phyloP scores from a whole-genome alignment of 2,797 vertebrate genomes.

The Meriones psammophilus region DNA sequence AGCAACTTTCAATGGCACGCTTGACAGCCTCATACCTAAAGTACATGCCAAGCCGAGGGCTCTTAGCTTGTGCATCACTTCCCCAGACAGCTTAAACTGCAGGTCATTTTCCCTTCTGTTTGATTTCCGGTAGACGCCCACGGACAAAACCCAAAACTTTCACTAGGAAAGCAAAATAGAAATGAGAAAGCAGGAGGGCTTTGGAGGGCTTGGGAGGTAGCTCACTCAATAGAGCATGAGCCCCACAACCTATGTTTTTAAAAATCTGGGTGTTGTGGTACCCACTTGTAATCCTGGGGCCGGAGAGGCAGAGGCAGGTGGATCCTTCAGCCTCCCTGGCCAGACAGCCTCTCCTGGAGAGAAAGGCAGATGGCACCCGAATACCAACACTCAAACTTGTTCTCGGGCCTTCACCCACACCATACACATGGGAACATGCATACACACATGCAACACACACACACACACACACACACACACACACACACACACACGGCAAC shows the following conservation, averaged over 20 bases:
- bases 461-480: background rate
- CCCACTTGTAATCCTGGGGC: background rate
- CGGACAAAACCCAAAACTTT: slow-evolving; percentile 40
- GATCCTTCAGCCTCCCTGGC: background rate
- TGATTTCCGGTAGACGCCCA: background rate
- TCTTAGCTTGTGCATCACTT: background rate
- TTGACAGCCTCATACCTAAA: background rate
- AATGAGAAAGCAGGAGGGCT: slow-evolving; percentile 57
- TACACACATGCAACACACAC: background rate
- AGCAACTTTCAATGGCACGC: background rate
- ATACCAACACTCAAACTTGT: background rate
- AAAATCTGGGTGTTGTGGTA: background rate
- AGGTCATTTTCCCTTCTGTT: background rate
- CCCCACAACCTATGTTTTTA: background rate
- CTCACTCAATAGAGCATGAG: background rate
- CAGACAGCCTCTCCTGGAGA: background rate
- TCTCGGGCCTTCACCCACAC: background rate
- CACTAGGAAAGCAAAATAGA: slow-evolving; percentile 36
- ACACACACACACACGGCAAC: background rate
- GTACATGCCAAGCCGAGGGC: background rate
- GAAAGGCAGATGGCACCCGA: background rate
- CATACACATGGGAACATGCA: background rate
- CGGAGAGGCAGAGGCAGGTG: background rate
- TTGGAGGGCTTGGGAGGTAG: background rate
- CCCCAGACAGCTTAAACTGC: background rate